Conservation (phyloP, 2,888 invertebrate genomes). For the Mechanitis mazaeus region DNA sequence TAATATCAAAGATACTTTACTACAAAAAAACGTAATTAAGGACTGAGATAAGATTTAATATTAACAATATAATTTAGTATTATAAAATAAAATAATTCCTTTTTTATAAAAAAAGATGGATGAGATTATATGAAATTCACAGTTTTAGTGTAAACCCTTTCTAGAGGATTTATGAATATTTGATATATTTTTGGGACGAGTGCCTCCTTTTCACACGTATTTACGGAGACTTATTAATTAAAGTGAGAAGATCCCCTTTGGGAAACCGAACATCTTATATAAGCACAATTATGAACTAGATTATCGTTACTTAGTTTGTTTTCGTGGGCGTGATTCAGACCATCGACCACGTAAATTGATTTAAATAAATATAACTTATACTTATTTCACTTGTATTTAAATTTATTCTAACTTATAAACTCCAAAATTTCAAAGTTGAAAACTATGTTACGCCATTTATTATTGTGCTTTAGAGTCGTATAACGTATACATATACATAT, state of each 20-base stretch:
- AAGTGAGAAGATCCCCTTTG: conserved; percentile 14
- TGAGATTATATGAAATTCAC: neutral
- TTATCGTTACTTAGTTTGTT: neutral
- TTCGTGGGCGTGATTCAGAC: neutral
- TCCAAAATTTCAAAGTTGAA: too few relatives aligned
- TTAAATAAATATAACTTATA: too few relatives aligned
- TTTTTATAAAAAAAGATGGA: neutral
- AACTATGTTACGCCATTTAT: too few relatives aligned
- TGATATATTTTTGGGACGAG: conserved; percentile 29
- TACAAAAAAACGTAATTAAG: neutral
- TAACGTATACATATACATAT: too few relatives aligned
- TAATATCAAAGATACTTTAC: neutral
- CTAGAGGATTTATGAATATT: conserved; percentile 35
- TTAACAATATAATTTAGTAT: neutral
- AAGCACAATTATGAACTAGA: conserved; percentile 1
- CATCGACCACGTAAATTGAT: too few relatives aligned
- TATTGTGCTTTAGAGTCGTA: too few relatives aligned
- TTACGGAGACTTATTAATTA: conserved; percentile 36
- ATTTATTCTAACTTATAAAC: too few relatives aligned
- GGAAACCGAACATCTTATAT: conserved; percentile 3
- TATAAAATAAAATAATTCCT: neutral
- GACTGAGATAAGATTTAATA: neutral
- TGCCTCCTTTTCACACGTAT: conserved; percentile 32
- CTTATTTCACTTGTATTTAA: too few relatives aligned
- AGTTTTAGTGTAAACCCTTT: neutral